phyloP scores from a whole-genome alignment of 2,113 vertebrate species.

The Dunckerocampus dactyliophorus region DNA sequence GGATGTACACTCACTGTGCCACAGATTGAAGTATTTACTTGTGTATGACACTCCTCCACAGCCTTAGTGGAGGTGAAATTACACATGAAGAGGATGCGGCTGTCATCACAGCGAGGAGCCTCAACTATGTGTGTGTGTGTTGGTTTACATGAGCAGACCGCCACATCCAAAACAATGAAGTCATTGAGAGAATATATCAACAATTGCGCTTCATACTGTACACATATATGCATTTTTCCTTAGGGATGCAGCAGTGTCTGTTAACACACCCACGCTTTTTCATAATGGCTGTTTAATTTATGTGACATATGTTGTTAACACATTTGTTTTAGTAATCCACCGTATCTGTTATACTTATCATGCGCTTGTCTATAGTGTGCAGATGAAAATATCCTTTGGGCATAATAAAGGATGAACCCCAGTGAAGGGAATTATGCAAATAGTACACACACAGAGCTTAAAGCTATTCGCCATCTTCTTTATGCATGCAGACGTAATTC shows the following conservation, averaged over 20 bases:
- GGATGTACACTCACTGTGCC: slow-evolving; percentile 21
- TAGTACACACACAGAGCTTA: slow-evolving; percentile 47
- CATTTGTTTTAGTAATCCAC: slow-evolving; percentile 47
- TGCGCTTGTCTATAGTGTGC: slow-evolving; percentile 37
- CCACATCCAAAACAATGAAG: slow-evolving; percentile 20
- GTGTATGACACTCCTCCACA: slow-evolving; percentile 17
- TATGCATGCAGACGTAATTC: slow-evolving; percentile 51
- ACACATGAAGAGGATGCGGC: slow-evolving; percentile 9
- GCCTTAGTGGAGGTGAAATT: slow-evolving; percentile 15
- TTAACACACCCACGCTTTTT: slow-evolving; percentile 9
- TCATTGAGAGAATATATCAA: not conserved
- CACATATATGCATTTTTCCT: not conserved
- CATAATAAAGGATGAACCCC: slow-evolving; percentile 43
- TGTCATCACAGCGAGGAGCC: slow-evolving; percentile 33
- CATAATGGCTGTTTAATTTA: slow-evolving; percentile 43
- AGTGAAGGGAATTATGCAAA: slow-evolving; percentile 66
- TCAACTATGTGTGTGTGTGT: not conserved
- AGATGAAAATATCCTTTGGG: slow-evolving; percentile 54
- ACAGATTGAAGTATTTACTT: slow-evolving; percentile 39
- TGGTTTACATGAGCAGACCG: slow-evolving; percentile 1
- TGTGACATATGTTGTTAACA: slow-evolving; percentile 37
- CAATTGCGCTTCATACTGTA: not conserved
- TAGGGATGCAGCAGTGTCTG: slow-evolving; percentile 4
- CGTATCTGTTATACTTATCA: slow-evolving; percentile 37
- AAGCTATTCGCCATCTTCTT: slow-evolving; percentile 62